A percentile compares a stretch with the other conserved stretches of the same genome.
phyloP scores from a whole-genome alignment of 2,113 vertebrate species.

The Alouatta palliata region DNA sequence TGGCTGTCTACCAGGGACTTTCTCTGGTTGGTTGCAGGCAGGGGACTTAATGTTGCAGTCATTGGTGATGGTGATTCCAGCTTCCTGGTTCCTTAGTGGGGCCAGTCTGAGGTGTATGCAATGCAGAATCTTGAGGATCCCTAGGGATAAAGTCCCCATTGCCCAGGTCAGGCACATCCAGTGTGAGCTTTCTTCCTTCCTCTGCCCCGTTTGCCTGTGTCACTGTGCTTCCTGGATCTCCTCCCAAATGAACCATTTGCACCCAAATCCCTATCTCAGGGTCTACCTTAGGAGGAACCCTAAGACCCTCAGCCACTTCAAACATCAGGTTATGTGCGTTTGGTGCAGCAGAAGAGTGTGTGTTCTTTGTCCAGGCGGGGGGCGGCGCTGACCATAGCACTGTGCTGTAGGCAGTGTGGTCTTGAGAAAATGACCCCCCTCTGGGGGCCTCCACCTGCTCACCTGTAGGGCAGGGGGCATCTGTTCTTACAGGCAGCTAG shows the following conservation, averaged over 20 bases:
- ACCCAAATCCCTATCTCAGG: background rate
- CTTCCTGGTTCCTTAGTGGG: background rate
- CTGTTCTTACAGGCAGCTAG: background rate
- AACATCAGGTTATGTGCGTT: background rate
- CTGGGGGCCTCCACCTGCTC: background rate
- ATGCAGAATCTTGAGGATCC: background rate
- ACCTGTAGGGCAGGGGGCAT: background rate
- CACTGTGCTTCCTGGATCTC: background rate
- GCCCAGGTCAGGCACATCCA: background rate
- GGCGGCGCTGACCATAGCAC: background rate
- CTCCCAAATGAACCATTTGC: background rate
- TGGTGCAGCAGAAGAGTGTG: rapidly evolving
- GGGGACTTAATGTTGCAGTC: background rate
- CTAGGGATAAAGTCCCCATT: background rate
- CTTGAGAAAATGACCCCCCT: background rate
- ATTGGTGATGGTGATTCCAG: background rate
- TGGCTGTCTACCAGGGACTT: background rate
- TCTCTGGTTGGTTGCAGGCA: background rate
- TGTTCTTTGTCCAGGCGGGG: background rate
- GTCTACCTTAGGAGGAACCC: background rate
- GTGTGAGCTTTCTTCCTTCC: background rate
- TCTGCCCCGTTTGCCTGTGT: background rate
- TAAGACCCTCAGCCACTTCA: background rate
- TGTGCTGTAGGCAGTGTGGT: background rate
- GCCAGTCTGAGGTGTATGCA: background rate